Conservation (phyloP, 1,140 invertebrate genomes). For the Araneus ventricosus region DNA sequence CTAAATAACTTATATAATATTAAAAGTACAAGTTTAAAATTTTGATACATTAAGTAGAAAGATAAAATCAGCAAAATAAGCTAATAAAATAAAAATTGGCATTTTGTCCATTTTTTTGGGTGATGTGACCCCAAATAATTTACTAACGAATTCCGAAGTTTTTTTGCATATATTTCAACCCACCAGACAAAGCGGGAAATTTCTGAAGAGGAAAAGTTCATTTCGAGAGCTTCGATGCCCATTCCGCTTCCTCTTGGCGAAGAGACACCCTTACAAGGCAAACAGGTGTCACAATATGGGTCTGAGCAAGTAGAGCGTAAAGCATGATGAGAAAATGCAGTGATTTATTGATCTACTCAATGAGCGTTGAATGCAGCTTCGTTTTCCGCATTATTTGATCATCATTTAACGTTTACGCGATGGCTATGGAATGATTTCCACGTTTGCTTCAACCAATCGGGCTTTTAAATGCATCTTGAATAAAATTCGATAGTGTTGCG, state of each 20-base stretch:
- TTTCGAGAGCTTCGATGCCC: neutral
- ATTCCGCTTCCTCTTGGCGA: neutral
- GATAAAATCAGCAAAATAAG: too few relatives aligned
- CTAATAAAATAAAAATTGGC: neutral
- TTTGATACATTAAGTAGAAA: too few relatives aligned
- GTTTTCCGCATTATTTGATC: constrained; percentile 7
- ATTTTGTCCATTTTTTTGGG: neutral
- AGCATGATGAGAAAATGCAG: neutral
- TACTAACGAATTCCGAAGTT: neutral
- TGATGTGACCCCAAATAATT: too few relatives aligned
- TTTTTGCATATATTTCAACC: neutral
- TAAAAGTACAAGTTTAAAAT: too few relatives aligned
- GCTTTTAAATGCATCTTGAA: too few relatives aligned
- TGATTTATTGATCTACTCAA: constrained; percentile 9
- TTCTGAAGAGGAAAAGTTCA: neutral
- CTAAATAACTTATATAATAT: too few relatives aligned
- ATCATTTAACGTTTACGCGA: neutral
- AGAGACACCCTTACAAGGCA: neutral
- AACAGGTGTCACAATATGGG: constrained; percentile 15
- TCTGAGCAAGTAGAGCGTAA: constrained; percentile 6
- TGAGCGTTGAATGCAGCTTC: neutral
- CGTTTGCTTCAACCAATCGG: too few relatives aligned
- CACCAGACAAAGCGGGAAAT: neutral
- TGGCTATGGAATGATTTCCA: neutral
- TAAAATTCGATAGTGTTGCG: too few relatives aligned